A percentile compares a stretch with the other conserved stretches of the same genome.
These are phyloP conservation scores for Xanthia icteritia DNA, from an alignment of 2,888 invertebrate genomes.

Conservation along the genomic window DNA sequence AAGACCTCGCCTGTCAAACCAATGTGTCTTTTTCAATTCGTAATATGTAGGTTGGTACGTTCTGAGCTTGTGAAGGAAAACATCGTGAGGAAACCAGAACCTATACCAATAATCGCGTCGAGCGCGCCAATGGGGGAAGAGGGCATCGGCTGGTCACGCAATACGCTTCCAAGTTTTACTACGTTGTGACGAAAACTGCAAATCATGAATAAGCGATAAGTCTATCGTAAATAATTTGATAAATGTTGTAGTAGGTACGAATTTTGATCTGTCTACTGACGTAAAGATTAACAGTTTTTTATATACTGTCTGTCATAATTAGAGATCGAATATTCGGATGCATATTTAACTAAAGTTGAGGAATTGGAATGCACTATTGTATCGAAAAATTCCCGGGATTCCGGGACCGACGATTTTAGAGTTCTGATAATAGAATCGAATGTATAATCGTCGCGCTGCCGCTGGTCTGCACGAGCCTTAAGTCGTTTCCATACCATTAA, in stretches of 20 bases:
- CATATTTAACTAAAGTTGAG: no score
- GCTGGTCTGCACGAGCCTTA: no score
- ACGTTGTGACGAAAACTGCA: constrained; percentile 34
- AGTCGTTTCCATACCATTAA: no score
- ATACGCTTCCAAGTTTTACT: constrained; percentile 14
- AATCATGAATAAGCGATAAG: constrained; percentile 1
- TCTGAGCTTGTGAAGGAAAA: background rate
- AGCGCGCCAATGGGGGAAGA: constrained; percentile 15
- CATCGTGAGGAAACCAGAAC: background rate
- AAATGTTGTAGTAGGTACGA: background rate
- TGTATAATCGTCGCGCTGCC: no score
- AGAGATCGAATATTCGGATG: no score
- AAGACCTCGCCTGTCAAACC: no score
- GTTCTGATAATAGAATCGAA: no score
- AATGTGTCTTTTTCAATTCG: no score
- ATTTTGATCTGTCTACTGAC: background rate
- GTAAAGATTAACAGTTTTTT: background rate
- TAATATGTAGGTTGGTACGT: no score
- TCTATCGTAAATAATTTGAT: background rate
- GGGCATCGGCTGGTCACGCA: constrained; percentile 19
- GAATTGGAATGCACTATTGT: no score
- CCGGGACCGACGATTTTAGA: no score
- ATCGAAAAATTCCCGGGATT: no score
- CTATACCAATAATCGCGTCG: background rate
- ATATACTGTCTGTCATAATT: background rate